Base-by-base conservation (phyloP, 2,113 vertebrate species). In the Carassius gibelio region DNA sequence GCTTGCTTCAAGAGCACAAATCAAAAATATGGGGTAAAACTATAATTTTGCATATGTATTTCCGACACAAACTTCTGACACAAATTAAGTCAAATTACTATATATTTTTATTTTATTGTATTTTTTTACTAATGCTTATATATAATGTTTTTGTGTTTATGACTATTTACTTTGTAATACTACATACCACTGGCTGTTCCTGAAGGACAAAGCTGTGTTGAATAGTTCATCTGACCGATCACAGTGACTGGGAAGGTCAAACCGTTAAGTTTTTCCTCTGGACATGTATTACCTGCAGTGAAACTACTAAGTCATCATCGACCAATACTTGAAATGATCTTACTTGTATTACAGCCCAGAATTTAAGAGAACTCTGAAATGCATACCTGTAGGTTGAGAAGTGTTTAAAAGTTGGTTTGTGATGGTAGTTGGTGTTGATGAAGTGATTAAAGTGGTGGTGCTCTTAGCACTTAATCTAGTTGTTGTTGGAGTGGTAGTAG, bases 111-210 rank as follows among this genome's bases (percentile, higher is more conserved):
- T 30, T 30, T 30, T 30, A 30, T 30, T 30, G 30, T 30, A 30
- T 30, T 30, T 30, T 30, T 30, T 30, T 30, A 30, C 30, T 30
- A 30, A 30, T 30, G 30, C 30, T 30, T 30, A 30, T 30, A 30
- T 30, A 30, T 30, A 30, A 2, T 30, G 30, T 30, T 30, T 2
- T 30, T 79, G 0, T 68, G 2, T 71, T 69, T 68, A 9, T 3
- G 55, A 57, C 0, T 57, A 17, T 21, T 57, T 21, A 0, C 2
- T 30, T 23, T 42, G 17, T 7, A 21, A 59, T n/a, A 45, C 61
- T 48, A 66, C 23, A 57, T 82, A 88, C 82, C 77, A 62, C 71
- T 84, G 57, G 23, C 4, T 68, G 81, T 66, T 57, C 71, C 61
- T 38, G 8, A 30, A 30, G 61, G 34, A 42, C 87, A 88, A 19